These are phyloP conservation scores for Drosophila paracracens DNA, from an alignment of 2,888 invertebrate species.

Conservation along the genomic window DNA sequence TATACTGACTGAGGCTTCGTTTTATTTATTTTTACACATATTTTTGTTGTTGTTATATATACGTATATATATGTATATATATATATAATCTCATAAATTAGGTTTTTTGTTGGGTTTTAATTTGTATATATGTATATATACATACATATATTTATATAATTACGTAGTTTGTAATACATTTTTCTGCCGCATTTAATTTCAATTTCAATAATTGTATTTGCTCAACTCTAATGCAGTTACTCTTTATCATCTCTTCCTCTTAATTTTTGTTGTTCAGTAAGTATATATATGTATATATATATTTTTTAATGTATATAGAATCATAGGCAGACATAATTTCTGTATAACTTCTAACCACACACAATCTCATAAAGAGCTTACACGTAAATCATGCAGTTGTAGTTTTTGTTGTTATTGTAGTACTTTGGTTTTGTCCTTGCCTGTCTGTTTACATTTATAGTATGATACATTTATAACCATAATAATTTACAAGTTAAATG, in stretches of 20 bases:
- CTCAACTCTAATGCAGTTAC: constrained; percentile 58
- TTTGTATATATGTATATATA: constrained; percentile 60
- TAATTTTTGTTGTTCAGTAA: constrained; percentile 44
- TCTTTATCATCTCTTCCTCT: constrained; percentile 22
- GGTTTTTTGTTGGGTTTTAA: constrained; percentile 48
- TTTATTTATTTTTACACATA: constrained; percentile 81
- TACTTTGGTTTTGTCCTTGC: constrained; percentile 18
- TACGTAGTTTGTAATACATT: constrained; percentile 61
- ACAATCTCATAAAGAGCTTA: constrained; percentile 23
- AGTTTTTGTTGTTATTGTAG: constrained; percentile 14
- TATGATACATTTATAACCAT: constrained; percentile 76
- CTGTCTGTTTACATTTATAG: constrained; percentile 38
- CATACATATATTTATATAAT: constrained; percentile 43
- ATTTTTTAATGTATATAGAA: constrained; percentile 43
- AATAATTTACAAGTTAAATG: constrained; percentile 79
- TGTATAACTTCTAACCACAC: constrained; percentile 52
- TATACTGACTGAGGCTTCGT: constrained; percentile 86
- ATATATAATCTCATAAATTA: constrained; percentile 82
- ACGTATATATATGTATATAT: constrained; percentile 40
- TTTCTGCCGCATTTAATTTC: constrained; percentile 56
- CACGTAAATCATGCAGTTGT: constrained; percentile 34
- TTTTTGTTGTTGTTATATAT: constrained; percentile 47
- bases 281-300: constrained; percentile 42
- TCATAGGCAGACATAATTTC: constrained; percentile 61
- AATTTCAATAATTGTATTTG: constrained; percentile 60